Evolutionary conservation across 2,113 vertebrate genomes (phyloP), one percentile per base, ranked within the genome.

Genomic region (Mustelus asterias): DNA sequence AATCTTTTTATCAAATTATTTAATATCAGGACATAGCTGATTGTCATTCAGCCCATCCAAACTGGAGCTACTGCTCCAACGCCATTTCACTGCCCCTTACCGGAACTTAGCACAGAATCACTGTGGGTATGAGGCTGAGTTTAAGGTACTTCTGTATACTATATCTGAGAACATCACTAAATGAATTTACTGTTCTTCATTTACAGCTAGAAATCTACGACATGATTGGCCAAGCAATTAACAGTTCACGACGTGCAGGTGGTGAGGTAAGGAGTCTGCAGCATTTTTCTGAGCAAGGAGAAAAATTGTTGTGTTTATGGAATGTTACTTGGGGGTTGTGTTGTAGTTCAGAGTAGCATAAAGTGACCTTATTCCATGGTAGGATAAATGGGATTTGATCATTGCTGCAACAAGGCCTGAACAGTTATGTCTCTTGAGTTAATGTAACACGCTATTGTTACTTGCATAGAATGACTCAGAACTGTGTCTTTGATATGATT

Each of bases 191-290:
- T 22, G 63, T 63, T 67, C 7, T 24, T 70, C 97, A 96, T 96
- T 96, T 96, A 96, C 97, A 99, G 99, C 97, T 99, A 96, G 99
- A 99, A 97, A 99, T 99, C 97, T 99, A 99, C 96, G 99, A 99
- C 97, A 99, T 99, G 99, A 99, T 99, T 95, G 99, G 99, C 83
- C 99, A 99, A 96, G 98, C 99, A 22, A 99, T 99, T 97, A 99
- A 98, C 97, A 98, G 96, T 96, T 99, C 99, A 14, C 98, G 99
- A 44, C 97, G 99, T 96, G 99, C 99, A 65, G 99, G 99, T 96
- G 99, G 99, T 93, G 99, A 99, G 98, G 99, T 99, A 97, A 97
- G 98, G 96, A 33, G 20, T 67, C 54, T 63, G 6, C 29, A 11
- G 33, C 58, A 20, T n/a, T 58, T 29, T 89, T 11, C 88, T 60